These are phyloP conservation scores for Aporophyla nigra DNA, from an alignment of 2,888 invertebrate genomes.

Conservation along the genomic window DNA sequence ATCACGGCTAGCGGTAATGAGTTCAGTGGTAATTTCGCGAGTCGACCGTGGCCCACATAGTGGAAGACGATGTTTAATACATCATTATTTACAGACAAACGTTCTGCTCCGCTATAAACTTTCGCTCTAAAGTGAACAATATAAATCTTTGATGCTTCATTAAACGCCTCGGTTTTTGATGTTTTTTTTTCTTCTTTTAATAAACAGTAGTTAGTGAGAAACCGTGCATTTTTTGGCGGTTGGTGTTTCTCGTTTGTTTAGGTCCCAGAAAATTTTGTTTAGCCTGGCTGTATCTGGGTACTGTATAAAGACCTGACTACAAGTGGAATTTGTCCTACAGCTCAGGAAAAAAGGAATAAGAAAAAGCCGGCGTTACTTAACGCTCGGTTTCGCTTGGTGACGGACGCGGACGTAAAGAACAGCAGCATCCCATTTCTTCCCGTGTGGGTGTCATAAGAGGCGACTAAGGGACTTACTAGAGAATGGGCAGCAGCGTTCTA, in stretches of 20 bases:
- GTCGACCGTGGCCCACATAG: slow-evolving; percentile 68
- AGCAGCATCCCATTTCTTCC: too few species aligned
- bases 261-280: neutral
- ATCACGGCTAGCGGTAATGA: slow-evolving; percentile 58
- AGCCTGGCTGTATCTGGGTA: neutral
- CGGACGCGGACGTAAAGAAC: too few species aligned
- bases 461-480: too few species aligned
- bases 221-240: neutral
- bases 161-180: slow-evolving; percentile 21
- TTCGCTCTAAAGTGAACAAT: slow-evolving; percentile 57
- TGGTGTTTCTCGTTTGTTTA: neutral
- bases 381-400: neutral
- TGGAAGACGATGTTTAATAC: slow-evolving; percentile 67
- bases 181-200: neutral
- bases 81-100: slow-evolving; percentile 68
- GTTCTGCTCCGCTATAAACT: slow-evolving; percentile 60
- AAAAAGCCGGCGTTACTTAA: neutral
- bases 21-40: slow-evolving; percentile 65
- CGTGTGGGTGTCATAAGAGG: too few species aligned
- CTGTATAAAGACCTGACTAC: too few species aligned
- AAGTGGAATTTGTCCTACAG: neutral
- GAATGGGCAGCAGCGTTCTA: too few species aligned
- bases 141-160: slow-evolving; percentile 57
- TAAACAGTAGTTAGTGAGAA: slow-evolving; percentile 1
- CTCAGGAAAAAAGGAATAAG: neutral